Evolutionary conservation across 2,888 invertebrate genomes (phyloP).

Genomic region (Lithophane socia): DNA sequence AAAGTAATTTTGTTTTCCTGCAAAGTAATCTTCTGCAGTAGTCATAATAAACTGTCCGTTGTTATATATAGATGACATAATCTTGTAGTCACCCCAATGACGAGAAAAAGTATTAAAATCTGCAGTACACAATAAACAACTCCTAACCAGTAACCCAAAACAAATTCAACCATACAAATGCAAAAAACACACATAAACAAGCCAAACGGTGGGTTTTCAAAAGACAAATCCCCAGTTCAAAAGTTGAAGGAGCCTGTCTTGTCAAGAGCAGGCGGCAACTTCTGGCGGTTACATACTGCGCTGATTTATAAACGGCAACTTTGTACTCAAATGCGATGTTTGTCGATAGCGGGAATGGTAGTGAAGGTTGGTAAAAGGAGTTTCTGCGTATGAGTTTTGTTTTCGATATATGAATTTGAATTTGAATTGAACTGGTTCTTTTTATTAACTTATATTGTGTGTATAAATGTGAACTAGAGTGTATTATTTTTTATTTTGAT

Average conservation of each 20-base stretch:
- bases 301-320: conserved; percentile 59
- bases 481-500: neutral
- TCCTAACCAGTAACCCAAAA: conserved; percentile 13
- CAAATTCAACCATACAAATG: conserved; percentile 25
- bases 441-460: neutral
- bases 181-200: conserved; percentile 43
- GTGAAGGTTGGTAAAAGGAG: conserved; percentile 13
- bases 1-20: neutral
- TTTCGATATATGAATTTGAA: conserved; percentile 8
- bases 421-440: neutral
- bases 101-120: neutral
- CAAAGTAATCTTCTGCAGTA: neutral
- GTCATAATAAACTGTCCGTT: neutral
- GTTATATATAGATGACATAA: neutral
- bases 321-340: conserved; percentile 50
- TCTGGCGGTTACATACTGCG: conserved; percentile 56
- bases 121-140: conserved; percentile 11
- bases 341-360: conserved; percentile 40
- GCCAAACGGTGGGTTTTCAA: conserved; percentile 45
- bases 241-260: conserved; percentile 60
- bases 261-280: conserved; percentile 55
- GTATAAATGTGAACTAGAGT: no score
- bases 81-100: neutral
- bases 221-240: conserved; percentile 61
- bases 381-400: conserved; percentile 25